Percentiles rank a stretch among this genome's conserved stretches.
Conservation (phyloP, 1,140 invertebrate genomes). For the Triops cancriformis region DNA sequence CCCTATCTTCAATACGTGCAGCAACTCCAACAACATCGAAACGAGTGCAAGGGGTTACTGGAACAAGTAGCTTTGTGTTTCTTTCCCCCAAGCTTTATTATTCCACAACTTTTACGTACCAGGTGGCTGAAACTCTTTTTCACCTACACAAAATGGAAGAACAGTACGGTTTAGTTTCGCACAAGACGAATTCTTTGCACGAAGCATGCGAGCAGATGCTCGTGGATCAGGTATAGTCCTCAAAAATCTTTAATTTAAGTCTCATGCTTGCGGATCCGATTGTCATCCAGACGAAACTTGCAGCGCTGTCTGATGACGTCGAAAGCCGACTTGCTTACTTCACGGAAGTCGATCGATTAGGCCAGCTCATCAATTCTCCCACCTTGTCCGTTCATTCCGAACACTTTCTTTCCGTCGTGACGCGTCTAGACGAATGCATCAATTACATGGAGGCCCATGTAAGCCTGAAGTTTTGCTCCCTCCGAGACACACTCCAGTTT, state of each 20-base stretch:
- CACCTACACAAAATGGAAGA: slow-evolving; percentile 60
- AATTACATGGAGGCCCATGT: slow-evolving; percentile 74
- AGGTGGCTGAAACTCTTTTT: slow-evolving; percentile 61
- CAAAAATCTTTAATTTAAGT: background rate
- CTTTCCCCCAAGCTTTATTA: slow-evolving; percentile 30
- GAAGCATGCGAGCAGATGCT: slow-evolving; percentile 80
- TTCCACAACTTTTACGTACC: slow-evolving; percentile 33
- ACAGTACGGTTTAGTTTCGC: slow-evolving; percentile 74
- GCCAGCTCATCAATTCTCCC: slow-evolving; percentile 66
- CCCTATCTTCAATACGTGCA: slow-evolving; percentile 59
- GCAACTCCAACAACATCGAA: slow-evolving; percentile 55
- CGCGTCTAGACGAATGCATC: slow-evolving; percentile 78
- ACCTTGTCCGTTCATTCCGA: slow-evolving; percentile 73
- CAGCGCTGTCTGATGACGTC: slow-evolving; percentile 66
- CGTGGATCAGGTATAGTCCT: slow-evolving; percentile 57
- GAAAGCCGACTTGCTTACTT: slow-evolving; percentile 74
- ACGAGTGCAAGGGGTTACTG: slow-evolving; percentile 61
- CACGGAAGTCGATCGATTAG: slow-evolving; percentile 69
- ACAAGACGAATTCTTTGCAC: slow-evolving; percentile 83
- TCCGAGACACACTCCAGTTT: too few species aligned
- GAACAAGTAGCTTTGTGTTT: slow-evolving; percentile 44
- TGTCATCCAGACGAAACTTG: slow-evolving; percentile 55
- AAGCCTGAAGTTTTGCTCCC: too few species aligned
- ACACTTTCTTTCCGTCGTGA: slow-evolving; percentile 67
- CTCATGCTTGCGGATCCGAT: background rate